Conservation (phyloP, 1,140 invertebrate genomes). For the Melipona quadrifasciata region DNA sequence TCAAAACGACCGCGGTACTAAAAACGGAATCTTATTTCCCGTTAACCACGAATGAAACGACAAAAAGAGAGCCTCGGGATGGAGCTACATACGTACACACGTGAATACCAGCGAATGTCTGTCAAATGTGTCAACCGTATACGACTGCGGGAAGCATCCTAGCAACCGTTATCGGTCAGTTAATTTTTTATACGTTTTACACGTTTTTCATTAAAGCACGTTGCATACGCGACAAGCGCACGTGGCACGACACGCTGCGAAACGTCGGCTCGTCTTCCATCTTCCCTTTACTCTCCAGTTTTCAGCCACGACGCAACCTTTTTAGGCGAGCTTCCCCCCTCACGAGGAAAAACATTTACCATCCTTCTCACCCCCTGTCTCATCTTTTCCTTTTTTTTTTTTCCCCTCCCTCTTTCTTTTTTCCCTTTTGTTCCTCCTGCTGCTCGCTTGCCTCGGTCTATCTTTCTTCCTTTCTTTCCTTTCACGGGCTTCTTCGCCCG, state of each 20-base stretch:
- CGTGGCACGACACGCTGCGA: slow-evolving; percentile 34
- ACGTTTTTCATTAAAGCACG: slow-evolving; percentile 66
- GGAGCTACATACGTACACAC: not conserved
- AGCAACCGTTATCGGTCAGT: not conserved
- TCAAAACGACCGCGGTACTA: not conserved
- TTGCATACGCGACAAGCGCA: slow-evolving; percentile 51
- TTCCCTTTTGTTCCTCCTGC: not conserved
- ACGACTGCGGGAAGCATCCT: not conserved
- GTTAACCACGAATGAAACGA: not conserved
- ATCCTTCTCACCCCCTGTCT: not conserved
- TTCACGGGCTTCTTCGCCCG: not conserved
- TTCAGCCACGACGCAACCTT: slow-evolving; percentile 39
- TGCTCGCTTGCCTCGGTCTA: not conserved
- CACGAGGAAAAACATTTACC: slow-evolving; percentile 69
- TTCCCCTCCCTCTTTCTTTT: not conserved
- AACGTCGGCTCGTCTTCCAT: slow-evolving; percentile 20
- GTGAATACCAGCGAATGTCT: not conserved
- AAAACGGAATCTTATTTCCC: not conserved
- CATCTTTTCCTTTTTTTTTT: not conserved
- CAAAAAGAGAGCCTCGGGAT: not conserved
- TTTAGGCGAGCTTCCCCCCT: slow-evolving; percentile 61
- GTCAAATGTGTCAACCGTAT: slow-evolving; percentile 1
- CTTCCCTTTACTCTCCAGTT: slow-evolving; percentile 28
- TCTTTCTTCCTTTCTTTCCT: slow-evolving; percentile 6
- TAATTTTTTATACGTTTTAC: slow-evolving; percentile 71